phyloP scores from a whole-genome alignment of 1,140 invertebrate species.

The Ericerus pela region DNA sequence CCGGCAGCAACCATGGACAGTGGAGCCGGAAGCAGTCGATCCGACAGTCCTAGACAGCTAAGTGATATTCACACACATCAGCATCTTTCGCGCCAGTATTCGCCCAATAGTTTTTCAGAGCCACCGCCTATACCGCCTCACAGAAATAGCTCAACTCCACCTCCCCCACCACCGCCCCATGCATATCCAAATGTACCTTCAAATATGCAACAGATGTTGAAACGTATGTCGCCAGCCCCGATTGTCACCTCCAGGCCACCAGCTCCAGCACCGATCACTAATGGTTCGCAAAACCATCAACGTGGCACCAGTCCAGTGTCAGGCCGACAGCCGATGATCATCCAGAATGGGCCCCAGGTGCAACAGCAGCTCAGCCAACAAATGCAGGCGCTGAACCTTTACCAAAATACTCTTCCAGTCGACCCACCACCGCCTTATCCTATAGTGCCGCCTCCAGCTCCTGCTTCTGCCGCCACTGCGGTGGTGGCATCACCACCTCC shows the following conservation, averaged over 20 bases:
- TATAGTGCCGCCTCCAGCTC: conserved; percentile 36
- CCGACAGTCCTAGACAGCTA: conserved; percentile 64
- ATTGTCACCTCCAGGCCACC: conserved; percentile 42
- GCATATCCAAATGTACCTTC: conserved; percentile 37
- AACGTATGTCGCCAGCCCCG: conserved; percentile 67
- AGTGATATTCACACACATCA: conserved; percentile 31
- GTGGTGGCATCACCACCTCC: conserved; percentile 49
- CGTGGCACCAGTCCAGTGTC: conserved; percentile 60
- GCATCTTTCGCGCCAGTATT: conserved; percentile 44
- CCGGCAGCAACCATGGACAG: conserved; percentile 58
- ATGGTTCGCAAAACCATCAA: conserved; percentile 35
- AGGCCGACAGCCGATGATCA: conserved; percentile 55
- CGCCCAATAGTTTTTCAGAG: conserved; percentile 41
- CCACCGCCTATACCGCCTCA: conserved; percentile 31
- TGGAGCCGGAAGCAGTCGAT: conserved; percentile 69
- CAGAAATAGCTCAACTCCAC: conserved; percentile 42
- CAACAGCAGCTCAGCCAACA: conserved; percentile 74
- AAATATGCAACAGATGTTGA: conserved; percentile 65
- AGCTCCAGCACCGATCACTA: conserved; percentile 35
- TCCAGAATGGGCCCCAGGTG: conserved; percentile 62
- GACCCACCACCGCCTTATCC: conserved; percentile 67
- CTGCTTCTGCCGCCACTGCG: conserved; percentile 24
- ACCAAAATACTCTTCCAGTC: conserved; percentile 40
- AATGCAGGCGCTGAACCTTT: conserved; percentile 69
- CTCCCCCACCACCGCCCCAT: conserved; percentile 56